Conservation (phyloP, 1,140 invertebrate species). For the Drosophila kanapiae region DNA sequence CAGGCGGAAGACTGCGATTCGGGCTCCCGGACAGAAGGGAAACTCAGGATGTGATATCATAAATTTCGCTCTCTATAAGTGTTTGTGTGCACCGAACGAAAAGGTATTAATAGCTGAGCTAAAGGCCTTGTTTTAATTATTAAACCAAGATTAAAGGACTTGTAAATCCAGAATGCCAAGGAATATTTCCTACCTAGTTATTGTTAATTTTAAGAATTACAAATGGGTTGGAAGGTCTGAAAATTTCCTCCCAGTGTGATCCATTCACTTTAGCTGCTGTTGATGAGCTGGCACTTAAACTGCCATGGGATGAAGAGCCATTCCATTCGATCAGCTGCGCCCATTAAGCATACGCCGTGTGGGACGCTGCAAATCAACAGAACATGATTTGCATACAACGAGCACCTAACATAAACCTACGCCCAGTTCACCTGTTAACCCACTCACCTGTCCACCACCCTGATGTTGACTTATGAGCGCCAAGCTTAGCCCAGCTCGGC, state of each 20-base stretch:
- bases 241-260: neutral
- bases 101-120: neutral
- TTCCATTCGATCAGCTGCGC: slow-evolving; percentile 48
- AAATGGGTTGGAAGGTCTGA: neutral
- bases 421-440: neutral
- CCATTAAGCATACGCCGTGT: slow-evolving; percentile 71
- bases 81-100: slow-evolving; percentile 15
- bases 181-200: no score
- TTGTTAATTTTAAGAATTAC: no score
- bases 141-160: neutral
- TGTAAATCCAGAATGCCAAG: neutral
- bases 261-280: slow-evolving; percentile 21
- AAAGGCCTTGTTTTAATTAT: no score
- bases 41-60: slow-evolving; percentile 31
- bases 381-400: slow-evolving; percentile 45
- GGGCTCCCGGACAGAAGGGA: neutral
- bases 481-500: neutral
- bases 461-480: slow-evolving; percentile 67
- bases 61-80: slow-evolving; percentile 39
- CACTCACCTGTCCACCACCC: slow-evolving; percentile 13
- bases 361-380: slow-evolving; percentile 38
- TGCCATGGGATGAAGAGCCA: slow-evolving; percentile 46
- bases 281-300: slow-evolving; percentile 65
- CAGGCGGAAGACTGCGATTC: neutral
- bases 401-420: slow-evolving; percentile 11